Percentiles rank a stretch among this genome's conserved stretches.
Evolutionary conservation across 2,113 vertebrate genomes (phyloP).

Genomic region (Pelmatolapia mariae): DNA sequence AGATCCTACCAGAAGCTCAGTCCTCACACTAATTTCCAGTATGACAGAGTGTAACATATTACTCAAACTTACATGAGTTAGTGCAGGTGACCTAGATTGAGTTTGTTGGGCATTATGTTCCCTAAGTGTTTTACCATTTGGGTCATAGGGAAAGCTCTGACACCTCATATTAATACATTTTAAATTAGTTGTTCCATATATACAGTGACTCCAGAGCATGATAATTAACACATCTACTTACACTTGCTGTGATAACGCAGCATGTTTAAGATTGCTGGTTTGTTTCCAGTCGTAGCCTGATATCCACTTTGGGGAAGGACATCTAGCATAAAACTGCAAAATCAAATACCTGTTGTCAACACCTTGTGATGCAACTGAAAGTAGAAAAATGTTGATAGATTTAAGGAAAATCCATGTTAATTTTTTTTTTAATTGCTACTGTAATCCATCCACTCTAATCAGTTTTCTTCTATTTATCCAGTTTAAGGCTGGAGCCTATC

Average conservation of each 20-base stretch:
- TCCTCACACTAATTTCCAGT: not conserved
- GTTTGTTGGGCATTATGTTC: not conserved
- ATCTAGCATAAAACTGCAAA: not conserved
- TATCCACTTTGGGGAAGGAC: no score
- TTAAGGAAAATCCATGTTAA: not conserved
- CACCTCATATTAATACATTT: not conserved
- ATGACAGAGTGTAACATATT: not conserved
- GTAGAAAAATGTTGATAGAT: not conserved
- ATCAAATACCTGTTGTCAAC: not conserved
- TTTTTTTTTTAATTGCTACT: not conserved
- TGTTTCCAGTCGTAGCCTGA: no score
- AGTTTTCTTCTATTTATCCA: not conserved
- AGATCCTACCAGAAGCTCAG: not conserved
- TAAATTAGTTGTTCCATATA: not conserved
- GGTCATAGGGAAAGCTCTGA: not conserved
- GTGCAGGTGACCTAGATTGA: slow-evolving; percentile 34
- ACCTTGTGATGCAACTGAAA: not conserved
- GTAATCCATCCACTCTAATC: not conserved
- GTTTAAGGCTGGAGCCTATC: not conserved
- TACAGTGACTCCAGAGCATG: not conserved
- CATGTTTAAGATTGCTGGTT: not conserved
- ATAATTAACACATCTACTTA: not conserved
- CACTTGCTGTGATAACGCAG: not conserved
- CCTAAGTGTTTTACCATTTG: not conserved
- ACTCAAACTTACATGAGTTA: not conserved